These are phyloP conservation scores for Platysternon megacephalum DNA, from an alignment of 2,113 vertebrate species.

Conservation along the genomic window DNA sequence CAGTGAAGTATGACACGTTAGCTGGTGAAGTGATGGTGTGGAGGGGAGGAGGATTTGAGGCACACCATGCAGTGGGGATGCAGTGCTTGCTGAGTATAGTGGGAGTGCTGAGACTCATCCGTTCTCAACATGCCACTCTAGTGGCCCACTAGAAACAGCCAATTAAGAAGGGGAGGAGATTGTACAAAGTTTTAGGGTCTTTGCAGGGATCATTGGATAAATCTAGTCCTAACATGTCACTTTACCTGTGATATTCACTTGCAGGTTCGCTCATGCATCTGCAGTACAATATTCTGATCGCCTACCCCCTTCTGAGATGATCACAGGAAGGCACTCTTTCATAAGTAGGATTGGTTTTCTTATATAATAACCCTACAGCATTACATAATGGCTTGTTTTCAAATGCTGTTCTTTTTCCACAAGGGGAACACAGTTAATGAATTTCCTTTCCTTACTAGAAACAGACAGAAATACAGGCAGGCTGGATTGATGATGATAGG, in stretches of 20 bases:
- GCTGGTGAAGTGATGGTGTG: not conserved
- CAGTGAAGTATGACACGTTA: rapidly evolving
- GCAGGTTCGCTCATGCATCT: not conserved
- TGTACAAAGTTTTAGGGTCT: not conserved
- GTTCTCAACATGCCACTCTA: not conserved
- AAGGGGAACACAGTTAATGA: not conserved
- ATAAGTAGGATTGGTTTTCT: not conserved
- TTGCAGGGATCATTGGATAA: not conserved
- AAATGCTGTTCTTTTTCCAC: not conserved
- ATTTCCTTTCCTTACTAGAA: not conserved
- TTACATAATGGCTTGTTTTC: not conserved
- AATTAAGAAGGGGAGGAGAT: not conserved
- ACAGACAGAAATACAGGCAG: not conserved
- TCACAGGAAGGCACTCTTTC: not conserved
- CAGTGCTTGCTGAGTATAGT: not conserved
- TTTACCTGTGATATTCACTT: not conserved
- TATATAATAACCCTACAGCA: not conserved
- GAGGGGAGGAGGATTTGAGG: not conserved
- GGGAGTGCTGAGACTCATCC: not conserved
- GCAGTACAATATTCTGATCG: not conserved
- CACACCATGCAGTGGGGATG: not conserved
- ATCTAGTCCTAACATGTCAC: not conserved
- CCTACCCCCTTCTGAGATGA: not conserved
- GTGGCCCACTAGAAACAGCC: not conserved
- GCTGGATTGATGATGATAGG: not conserved